Conservation (phyloP, 2,888 invertebrate genomes). For the Tridacna gigas region DNA sequence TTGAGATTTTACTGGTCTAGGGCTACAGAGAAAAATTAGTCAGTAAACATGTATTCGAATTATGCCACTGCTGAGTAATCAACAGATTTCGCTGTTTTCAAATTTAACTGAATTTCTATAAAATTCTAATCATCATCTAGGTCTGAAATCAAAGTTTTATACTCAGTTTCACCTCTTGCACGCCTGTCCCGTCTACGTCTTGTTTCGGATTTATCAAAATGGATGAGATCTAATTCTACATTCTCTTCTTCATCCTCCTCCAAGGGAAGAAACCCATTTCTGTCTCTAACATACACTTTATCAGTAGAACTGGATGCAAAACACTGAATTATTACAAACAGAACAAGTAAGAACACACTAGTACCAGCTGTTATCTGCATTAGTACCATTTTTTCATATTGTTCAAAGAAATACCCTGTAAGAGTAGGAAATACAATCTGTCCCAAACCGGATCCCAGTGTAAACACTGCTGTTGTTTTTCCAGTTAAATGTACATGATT, state of each 20-base stretch:
- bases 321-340: conserved; percentile 82
- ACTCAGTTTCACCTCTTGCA: conserved; percentile 42
- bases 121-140: conserved; percentile 54
- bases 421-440: conserved; percentile 85
- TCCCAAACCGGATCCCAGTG: conserved; percentile 85
- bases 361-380: conserved; percentile 82
- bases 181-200: conserved; percentile 43
- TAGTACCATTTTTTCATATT: conserved; percentile 80
- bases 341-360: conserved; percentile 74
- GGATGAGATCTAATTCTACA: conserved; percentile 68
- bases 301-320: conserved; percentile 75
- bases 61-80: too few relatives aligned
- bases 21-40: too few relatives aligned
- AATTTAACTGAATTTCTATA: background rate
- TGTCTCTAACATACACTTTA: conserved; percentile 47
- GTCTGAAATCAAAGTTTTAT: conserved; percentile 55
- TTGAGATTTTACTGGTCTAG: too few relatives aligned
- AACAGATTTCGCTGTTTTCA: too few relatives aligned
- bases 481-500: conserved; percentile 85
- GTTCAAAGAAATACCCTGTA: conserved; percentile 83
- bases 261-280: conserved; percentile 73
- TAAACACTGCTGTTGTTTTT: conserved; percentile 85
- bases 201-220: conserved; percentile 56
- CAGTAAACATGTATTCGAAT: too few relatives aligned
- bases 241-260: conserved; percentile 71